Evolutionary conservation across 2,888 invertebrate species (phyloP).

Genomic region (Chalcis sispes): DNA sequence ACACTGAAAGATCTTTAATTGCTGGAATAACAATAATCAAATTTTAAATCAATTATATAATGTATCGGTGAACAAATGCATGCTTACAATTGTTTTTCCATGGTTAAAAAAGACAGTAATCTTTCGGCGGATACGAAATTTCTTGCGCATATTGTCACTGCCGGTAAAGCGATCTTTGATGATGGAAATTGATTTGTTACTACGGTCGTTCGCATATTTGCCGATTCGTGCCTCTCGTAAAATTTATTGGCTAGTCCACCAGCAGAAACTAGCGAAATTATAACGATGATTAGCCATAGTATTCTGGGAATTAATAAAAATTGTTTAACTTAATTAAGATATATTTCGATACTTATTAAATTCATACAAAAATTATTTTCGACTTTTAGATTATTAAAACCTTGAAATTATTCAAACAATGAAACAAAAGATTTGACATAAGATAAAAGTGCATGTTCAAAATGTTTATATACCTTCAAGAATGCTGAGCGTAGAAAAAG

Average conservation of each 20-base stretch:
- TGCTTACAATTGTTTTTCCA: conserved; percentile 60
- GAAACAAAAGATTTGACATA: no score
- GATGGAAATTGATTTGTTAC: conserved; percentile 64
- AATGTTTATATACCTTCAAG: no score
- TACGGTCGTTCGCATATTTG: conserved; percentile 65
- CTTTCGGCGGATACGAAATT: conserved; percentile 59
- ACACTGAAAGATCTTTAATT: no score
- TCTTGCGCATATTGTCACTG: conserved; percentile 64
- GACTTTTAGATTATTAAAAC: no score
- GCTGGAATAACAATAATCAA: neutral
- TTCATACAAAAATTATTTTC: no score
- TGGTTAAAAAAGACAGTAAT: conserved; percentile 53
- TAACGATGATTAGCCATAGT: conserved; percentile 63
- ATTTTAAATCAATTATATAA: neutral
- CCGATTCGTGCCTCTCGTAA: conserved; percentile 64
- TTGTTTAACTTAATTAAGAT: no score
- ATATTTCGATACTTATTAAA: no score
- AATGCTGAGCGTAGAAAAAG: no score
- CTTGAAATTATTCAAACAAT: no score
- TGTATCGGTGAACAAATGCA: neutral
- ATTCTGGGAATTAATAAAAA: conserved; percentile 57
- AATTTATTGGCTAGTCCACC: conserved; percentile 62
- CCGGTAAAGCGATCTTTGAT: conserved; percentile 61
- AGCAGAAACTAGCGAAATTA: conserved; percentile 61
- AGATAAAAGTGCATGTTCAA: no score